Base-by-base conservation (phyloP, 1,140 invertebrate species). In the Bilobella aurantiaca region DNA sequence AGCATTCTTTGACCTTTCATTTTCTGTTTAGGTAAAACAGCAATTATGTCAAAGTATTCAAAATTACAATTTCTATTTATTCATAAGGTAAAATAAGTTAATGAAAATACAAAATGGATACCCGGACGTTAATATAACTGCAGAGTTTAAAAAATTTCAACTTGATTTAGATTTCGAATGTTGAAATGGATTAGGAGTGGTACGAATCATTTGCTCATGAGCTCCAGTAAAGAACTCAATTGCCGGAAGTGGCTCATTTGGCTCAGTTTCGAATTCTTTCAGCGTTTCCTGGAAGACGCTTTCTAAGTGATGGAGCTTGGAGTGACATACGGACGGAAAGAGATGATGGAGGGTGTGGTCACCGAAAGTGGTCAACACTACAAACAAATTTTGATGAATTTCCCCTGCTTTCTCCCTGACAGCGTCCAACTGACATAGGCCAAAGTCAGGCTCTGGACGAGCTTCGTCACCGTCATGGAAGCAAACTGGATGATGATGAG, bases 381-480 rank as follows among this genome's bases (percentile, higher is more conserved):
- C 56, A 1, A 71, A 42, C n/a, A 71, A 23, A 3, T 27, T 28
- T 53, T 65, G 18, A 32, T 64, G 61, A 49, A 47, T 60, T 34
- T 59, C 57, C 21, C 66, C 66, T 2, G 46, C 30, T 37, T 63
- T 63, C 16, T 37, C 30, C 32, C 31, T 59, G 1, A 66, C 64
- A n/a, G 66, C 66, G 58, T 71, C 69, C 30, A 71, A 46, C 49
- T 71, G 69, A 58, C 69, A 71, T 12, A 71, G 59, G 62, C 68
- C 68, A 71, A 75, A 76, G 61, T 76, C 75, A 25, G 68, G 64
- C 27, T 74, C 68, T 18, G 57, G 47, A 27, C 69, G 63, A 16
- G 71, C 65, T 32, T 46, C 76, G 75, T 92, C 89, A 2, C 89
- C 89, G 74, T 91, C 89, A 71, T 91, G 89, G 75, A 89, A 90